A percentile compares a stretch with the other conserved stretches of the same genome.
These are phyloP conservation scores for Chaetodon trifascialis DNA, from an alignment of 2,113 vertebrate species.

Conservation along the genomic window DNA sequence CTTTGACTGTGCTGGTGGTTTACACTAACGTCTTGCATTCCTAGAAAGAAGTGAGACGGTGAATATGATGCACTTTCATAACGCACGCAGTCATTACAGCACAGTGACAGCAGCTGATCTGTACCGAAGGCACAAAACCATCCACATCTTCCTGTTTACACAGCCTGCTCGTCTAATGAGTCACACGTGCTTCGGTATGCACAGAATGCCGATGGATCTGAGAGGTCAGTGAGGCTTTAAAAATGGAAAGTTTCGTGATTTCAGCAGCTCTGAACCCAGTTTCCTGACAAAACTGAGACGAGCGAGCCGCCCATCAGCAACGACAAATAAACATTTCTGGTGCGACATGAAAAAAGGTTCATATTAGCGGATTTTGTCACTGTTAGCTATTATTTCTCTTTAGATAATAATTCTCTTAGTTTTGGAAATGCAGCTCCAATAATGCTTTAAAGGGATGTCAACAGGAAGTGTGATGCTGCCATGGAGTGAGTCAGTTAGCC, in stretches of 20 bases:
- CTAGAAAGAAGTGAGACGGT: slow-evolving; percentile 32
- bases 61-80: no score
- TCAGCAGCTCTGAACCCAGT: not conserved
- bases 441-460: no score
- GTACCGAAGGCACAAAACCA: not conserved
- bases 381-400: no score
- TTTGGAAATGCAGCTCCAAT: no score
- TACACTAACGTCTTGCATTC: slow-evolving; percentile 41
- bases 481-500: no score
- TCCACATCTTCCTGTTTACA: slow-evolving; percentile 25
- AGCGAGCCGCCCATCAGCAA: no score
- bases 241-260: not conserved
- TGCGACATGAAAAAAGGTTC: no score
- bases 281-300: no score
- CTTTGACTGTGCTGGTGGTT: slow-evolving; percentile 65
- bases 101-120: not conserved
- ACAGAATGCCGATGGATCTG: not conserved
- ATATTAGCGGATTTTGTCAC: no score
- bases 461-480: no score
- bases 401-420: no score
- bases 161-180: not conserved
- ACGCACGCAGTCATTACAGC: not conserved
- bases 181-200: slow-evolving; percentile 2
- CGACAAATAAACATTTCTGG: no score
- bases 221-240: not conserved